Conservation (phyloP, 2,797 vertebrate genomes). For the Denticeps clupeoides region DNA sequence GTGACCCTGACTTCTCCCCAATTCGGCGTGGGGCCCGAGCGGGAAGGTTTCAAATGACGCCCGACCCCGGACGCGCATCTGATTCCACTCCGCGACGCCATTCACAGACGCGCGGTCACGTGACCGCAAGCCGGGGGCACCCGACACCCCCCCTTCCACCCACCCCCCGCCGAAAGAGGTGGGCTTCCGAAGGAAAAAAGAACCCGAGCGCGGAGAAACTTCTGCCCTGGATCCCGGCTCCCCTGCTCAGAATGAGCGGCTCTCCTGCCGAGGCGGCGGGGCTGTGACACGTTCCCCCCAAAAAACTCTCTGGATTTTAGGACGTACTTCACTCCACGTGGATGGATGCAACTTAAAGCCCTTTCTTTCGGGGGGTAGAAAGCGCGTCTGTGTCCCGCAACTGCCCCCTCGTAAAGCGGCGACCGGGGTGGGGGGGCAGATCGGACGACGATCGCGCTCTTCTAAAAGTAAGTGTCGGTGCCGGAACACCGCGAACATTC, state of each 20-base stretch:
- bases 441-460: constrained; percentile 16
- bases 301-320: too few species aligned
- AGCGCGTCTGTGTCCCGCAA: constrained; percentile 27
- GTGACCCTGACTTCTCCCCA: constrained; percentile 22
- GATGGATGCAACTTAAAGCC: constrained; percentile 32
- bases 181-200: constrained; percentile 51
- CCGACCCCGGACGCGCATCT: constrained; percentile 43
- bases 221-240: constrained; percentile 36
- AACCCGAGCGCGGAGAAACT: constrained; percentile 34
- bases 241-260: too few species aligned
- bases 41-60: constrained; percentile 45
- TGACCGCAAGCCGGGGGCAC: constrained; percentile 24
- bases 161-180: constrained; percentile 53
- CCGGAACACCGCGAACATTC: too few species aligned
- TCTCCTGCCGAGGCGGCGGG: not conserved
- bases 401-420: constrained; percentile 28
- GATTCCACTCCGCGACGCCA: constrained; percentile 55
- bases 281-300: too few species aligned
- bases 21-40: constrained; percentile 1
- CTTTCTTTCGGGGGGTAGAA: constrained; percentile 29
- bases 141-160: constrained; percentile 46
- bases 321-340: too few species aligned
- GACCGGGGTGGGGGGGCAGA: constrained; percentile 17
- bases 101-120: constrained; percentile 28
- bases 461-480: too few species aligned